Conservation (phyloP, 1,140 invertebrate species). For the Potamilus streckersoni region DNA sequence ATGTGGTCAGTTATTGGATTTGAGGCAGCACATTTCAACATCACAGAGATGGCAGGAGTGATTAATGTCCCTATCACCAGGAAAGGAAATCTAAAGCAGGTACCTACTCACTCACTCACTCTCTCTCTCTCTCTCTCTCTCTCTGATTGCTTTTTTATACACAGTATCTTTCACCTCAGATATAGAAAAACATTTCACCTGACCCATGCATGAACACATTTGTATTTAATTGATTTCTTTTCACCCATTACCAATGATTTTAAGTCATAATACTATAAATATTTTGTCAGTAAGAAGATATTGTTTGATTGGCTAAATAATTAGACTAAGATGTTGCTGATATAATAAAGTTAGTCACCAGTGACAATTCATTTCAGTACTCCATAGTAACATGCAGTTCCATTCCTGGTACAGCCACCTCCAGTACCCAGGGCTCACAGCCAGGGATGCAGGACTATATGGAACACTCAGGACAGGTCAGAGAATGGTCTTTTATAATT, state of each 20-base stretch:
- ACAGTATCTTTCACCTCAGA: neutral
- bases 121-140: too few relatives aligned
- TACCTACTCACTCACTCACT: constrained; percentile 28
- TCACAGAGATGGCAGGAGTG: constrained; percentile 57
- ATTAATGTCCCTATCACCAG: constrained; percentile 60
- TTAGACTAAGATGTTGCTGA: too few relatives aligned
- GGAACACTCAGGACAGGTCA: constrained; percentile 44
- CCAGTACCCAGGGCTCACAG: constrained; percentile 18
- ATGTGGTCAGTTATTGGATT: constrained; percentile 62
- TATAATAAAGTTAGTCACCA: neutral
- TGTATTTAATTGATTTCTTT: too few relatives aligned
- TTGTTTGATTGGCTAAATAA: too few relatives aligned
- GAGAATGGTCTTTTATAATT: too few relatives aligned
- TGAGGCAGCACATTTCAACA: constrained; percentile 43
- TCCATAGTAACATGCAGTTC: constrained; percentile 59
- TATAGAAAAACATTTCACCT: too few relatives aligned
- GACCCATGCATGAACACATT: too few relatives aligned
- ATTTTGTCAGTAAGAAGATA: too few relatives aligned
- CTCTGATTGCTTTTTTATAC: too few relatives aligned
- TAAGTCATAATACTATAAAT: too few relatives aligned
- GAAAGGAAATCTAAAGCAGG: constrained; percentile 63
- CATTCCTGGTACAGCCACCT: constrained; percentile 45
- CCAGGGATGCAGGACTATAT: constrained; percentile 50
- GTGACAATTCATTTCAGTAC: constrained; percentile 38
- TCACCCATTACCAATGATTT: too few relatives aligned